Evolutionary conservation across 2,888 invertebrate genomes (phyloP).

Genomic region (Auanema sp.): DNA sequence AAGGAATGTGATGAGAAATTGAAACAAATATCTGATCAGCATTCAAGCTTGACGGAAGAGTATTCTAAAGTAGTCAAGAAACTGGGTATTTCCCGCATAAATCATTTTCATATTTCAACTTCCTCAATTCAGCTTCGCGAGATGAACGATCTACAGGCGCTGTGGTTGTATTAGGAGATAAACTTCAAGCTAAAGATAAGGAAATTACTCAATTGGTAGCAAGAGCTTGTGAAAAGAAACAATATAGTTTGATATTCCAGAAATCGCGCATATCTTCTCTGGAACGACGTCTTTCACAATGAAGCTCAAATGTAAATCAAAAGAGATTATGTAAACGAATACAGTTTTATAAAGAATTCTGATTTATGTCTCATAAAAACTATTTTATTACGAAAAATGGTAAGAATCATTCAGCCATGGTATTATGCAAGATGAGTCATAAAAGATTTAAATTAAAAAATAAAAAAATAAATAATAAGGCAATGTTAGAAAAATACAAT

Average conservation of each 20-base stretch:
- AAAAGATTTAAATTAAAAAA: too few species aligned
- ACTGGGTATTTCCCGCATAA: constrained; percentile 16
- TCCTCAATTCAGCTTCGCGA: constrained; percentile 4
- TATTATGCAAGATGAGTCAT: too few species aligned
- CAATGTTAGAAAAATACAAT: too few species aligned
- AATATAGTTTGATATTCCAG: constrained; percentile 5
- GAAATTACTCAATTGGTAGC: constrained; percentile 38
- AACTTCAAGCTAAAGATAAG: constrained; percentile 51
- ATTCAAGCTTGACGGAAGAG: constrained; percentile 26
- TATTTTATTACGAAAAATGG: too few species aligned
- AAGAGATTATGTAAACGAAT: too few species aligned
- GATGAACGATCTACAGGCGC: constrained; percentile 34
- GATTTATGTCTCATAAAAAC: too few species aligned
- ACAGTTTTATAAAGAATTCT: too few species aligned
- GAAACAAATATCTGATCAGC: constrained; percentile 23
- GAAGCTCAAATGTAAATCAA: too few species aligned
- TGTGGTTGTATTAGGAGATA: constrained; percentile 51
- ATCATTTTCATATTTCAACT: not conserved
- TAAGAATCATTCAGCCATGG: too few species aligned
- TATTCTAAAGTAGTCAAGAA: constrained; percentile 22
- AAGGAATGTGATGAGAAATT: constrained; percentile 26
- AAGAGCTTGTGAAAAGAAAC: too few species aligned
- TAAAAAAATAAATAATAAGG: too few species aligned
- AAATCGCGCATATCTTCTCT: constrained; percentile 13
- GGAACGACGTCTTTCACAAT: constrained; percentile 25